Conservation (phyloP, 2,113 vertebrate species). For the Nestor notabilis region DNA sequence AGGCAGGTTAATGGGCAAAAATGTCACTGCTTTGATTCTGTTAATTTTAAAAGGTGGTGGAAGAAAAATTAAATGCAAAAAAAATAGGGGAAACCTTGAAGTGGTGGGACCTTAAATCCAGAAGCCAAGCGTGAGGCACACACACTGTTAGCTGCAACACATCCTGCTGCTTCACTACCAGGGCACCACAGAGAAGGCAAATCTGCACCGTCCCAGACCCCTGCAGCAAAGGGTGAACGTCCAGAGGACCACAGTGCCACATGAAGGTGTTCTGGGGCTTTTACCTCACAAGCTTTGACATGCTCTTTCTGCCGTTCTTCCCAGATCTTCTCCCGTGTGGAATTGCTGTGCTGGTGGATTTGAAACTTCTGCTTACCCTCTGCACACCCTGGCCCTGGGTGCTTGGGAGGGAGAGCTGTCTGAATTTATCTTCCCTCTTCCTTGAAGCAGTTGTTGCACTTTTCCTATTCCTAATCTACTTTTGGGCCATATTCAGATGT, state of each 20-base stretch:
- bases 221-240: neutral
- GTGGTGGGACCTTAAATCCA: too few species aligned
- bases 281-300: constrained; percentile 88
- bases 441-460: neutral
- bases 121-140: too few species aligned
- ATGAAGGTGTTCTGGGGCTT: accelerated
- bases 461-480: neutral
- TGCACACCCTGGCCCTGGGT: neutral
- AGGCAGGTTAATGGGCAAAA: neutral
- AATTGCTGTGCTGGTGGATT: too few species aligned
- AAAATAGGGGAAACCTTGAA: neutral
- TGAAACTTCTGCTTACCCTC: neutral
- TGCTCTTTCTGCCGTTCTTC: constrained; percentile 92
- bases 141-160: too few species aligned
- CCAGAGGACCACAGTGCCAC: accelerated
- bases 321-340: constrained; percentile 80
- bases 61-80: neutral
- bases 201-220: accelerated
- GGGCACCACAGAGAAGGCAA: neutral
- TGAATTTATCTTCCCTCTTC: neutral
- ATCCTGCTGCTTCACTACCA: too few species aligned
- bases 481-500: neutral
- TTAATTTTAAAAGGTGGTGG: neutral
- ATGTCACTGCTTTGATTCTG: neutral
- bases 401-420: neutral